A percentile compares a stretch with the other conserved stretches of the same genome.
Conservation (phyloP, 2,888 invertebrate species). For the Protodeltote pygarga region DNA sequence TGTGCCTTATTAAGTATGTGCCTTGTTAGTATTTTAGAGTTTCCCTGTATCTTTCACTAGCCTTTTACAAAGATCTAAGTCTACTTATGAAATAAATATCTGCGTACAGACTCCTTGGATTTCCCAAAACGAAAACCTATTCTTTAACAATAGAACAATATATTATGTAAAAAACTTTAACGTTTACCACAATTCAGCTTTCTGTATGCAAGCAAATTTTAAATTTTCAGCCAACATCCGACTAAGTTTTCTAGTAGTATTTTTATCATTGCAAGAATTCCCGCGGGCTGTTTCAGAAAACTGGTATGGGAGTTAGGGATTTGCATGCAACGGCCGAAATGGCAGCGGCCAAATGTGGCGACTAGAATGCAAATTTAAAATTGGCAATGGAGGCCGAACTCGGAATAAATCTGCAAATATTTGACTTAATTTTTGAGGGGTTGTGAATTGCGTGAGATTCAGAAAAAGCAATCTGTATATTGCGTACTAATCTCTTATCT, state of each 20-base stretch:
- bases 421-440: no score
- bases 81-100: no score
- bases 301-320: slow-evolving; percentile 32
- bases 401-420: no score
- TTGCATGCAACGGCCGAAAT: slow-evolving; percentile 18
- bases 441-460: no score
- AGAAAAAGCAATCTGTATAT: no score
- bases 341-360: not conserved
- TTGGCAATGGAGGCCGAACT: not conserved
- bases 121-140: no score
- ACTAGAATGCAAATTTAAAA: not conserved
- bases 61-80: no score
- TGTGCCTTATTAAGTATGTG: no score
- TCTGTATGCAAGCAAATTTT: slow-evolving; percentile 15
- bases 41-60: no score
- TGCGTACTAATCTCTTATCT: no score
- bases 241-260: slow-evolving; percentile 8
- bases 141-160: not conserved
- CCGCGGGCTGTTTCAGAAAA: slow-evolving; percentile 17
- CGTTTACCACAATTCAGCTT: not conserved
- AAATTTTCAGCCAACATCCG: slow-evolving; percentile 16
- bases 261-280: slow-evolving; percentile 8
- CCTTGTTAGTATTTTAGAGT: no score
- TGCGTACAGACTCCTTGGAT: no score
- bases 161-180: not conserved